Conservation (phyloP, 2,113 vertebrate genomes). For the Hippocampus abdominalis region DNA sequence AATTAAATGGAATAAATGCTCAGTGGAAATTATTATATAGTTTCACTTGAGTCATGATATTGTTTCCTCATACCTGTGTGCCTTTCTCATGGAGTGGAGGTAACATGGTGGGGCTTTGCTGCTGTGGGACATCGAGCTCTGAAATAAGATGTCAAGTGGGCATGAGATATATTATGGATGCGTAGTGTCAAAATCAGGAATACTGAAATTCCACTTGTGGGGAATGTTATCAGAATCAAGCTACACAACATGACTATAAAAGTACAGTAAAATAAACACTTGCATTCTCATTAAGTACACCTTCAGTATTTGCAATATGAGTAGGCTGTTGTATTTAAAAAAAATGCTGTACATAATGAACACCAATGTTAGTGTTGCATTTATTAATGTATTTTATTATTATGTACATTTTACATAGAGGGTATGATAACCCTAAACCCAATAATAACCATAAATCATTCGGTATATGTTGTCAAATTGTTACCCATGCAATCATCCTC, state of each 20-base stretch:
- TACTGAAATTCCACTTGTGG: neutral
- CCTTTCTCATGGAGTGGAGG: conserved; percentile 53
- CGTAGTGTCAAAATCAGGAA: neutral
- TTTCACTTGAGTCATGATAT: neutral
- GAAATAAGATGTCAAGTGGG: neutral
- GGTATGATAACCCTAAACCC: neutral
- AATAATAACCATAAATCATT: neutral
- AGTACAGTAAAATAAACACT: neutral
- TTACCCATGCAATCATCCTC: conserved; percentile 60
- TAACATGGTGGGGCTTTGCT: conserved; percentile 6
- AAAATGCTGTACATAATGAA: neutral
- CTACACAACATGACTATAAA: no score
- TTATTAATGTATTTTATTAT: neutral
- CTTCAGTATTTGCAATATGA: neutral
- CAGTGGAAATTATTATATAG: neutral
- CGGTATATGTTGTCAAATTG: conserved; percentile 1
- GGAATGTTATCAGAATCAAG: neutral
- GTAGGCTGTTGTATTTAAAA: neutral
- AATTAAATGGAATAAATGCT: neutral
- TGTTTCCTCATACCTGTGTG: conserved; percentile 62
- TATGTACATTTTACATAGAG: neutral
- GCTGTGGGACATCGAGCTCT: conserved; percentile 27
- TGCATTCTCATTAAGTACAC: neutral
- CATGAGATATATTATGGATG: neutral
- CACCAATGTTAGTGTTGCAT: neutral